phyloP scores from a whole-genome alignment of 2,888 invertebrate genomes.

The Noctua janthina region DNA sequence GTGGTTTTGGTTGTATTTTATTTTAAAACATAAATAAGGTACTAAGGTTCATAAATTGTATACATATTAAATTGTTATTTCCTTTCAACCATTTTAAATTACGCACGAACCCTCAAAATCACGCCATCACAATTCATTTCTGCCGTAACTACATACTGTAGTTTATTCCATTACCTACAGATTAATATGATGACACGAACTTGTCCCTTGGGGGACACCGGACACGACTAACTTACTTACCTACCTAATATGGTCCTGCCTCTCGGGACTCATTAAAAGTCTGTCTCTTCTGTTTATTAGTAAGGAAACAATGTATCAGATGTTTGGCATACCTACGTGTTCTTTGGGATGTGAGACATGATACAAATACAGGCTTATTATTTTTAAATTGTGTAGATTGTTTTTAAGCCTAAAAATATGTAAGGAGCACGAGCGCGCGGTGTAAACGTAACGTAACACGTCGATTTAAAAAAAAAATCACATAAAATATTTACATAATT shows the following conservation, averaged over 20 bases:
- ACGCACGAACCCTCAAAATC: background rate
- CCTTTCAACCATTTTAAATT: background rate
- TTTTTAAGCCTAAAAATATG: too few species aligned
- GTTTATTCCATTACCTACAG: constrained; percentile 36
- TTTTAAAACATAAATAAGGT: background rate
- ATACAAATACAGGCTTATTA: background rate
- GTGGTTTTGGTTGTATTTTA: too few species aligned
- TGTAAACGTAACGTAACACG: too few species aligned
- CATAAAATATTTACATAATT: too few species aligned
- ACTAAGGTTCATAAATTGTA: background rate
- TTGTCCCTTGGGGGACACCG: constrained; percentile 6
- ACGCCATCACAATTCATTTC: background rate
- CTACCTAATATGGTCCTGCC: constrained; percentile 28
- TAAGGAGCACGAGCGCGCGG: too few species aligned
- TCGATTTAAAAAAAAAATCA: too few species aligned
- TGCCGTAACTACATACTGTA: background rate
- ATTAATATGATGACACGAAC: constrained; percentile 47
- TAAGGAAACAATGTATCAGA: background rate
- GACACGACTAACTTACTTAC: constrained; percentile 47
- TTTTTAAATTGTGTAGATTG: background rate
- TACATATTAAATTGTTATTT: background rate
- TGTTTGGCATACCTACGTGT: background rate
- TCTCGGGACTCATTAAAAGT: constrained; percentile 40
- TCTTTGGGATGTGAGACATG: background rate
- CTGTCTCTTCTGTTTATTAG: constrained; percentile 10